phyloP scores from a whole-genome alignment of 2,888 invertebrate species.

The Gnatocerus cornutus region DNA sequence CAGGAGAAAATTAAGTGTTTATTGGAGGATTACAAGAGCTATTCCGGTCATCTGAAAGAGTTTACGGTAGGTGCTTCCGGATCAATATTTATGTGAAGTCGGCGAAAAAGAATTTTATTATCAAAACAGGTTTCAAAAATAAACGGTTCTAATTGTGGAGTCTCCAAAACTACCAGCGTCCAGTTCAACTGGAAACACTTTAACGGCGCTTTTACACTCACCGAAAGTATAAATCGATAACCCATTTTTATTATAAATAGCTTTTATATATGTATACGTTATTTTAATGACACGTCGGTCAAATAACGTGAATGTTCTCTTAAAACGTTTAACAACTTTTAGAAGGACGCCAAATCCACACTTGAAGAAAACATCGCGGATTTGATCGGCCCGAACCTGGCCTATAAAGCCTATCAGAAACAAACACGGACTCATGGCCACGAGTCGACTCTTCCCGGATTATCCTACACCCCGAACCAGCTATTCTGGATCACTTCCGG shows the following conservation, averaged over 20 bases:
- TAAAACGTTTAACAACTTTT: background rate
- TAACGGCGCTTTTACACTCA: too few species aligned
- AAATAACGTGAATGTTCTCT: too few species aligned
- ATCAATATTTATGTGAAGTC: background rate
- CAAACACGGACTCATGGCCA: slow-evolving; percentile 79
- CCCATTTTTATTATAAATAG: too few species aligned
- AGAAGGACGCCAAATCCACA: slow-evolving; percentile 90
- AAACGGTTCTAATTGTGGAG: too few species aligned
- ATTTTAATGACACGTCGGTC: too few species aligned
- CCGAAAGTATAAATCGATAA: too few species aligned
- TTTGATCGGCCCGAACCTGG: slow-evolving; percentile 90
- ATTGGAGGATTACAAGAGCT: slow-evolving; percentile 56
- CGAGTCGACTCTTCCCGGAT: slow-evolving; percentile 81
- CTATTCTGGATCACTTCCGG: slow-evolving; percentile 70
- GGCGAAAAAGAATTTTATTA: slow-evolving; percentile 17
- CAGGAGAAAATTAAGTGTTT: slow-evolving; percentile 54
- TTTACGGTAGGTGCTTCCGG: slow-evolving; percentile 47
- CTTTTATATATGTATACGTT: too few species aligned
- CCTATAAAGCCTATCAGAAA: slow-evolving; percentile 85
- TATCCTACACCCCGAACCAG: slow-evolving; percentile 78
- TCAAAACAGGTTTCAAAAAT: background rate
- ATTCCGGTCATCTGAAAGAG: slow-evolving; percentile 41
- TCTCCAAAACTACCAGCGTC: too few species aligned
- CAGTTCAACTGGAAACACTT: too few species aligned
- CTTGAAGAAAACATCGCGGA: slow-evolving; percentile 95